These are phyloP conservation scores for Spheniscus mendiculus DNA, from an alignment of 2,113 vertebrate species.

Conservation along the genomic window DNA sequence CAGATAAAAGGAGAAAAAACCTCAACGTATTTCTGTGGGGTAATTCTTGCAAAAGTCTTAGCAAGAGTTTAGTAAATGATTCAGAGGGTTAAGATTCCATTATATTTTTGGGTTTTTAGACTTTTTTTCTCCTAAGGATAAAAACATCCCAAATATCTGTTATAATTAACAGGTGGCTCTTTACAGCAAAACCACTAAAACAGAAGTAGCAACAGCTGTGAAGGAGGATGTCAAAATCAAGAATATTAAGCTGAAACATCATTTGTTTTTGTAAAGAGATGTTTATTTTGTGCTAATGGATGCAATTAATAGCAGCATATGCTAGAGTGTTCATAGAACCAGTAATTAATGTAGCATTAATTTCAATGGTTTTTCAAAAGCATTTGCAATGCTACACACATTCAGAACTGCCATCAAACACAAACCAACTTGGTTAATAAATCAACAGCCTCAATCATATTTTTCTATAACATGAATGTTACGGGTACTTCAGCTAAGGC, in stretches of 20 bases:
- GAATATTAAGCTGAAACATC: slow-evolving; percentile 67
- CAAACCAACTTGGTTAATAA: slow-evolving; percentile 23
- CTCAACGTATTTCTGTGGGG: rapidly evolving
- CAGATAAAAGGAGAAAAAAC: neutral
- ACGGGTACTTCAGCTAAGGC: slow-evolving; percentile 3
- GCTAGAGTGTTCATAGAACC: slow-evolving; percentile 54
- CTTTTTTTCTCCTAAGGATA: neutral
- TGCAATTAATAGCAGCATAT: slow-evolving; percentile 79
- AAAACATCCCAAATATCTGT: slow-evolving; percentile 41
- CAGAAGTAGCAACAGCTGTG: slow-evolving; percentile 73
- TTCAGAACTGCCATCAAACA: neutral
- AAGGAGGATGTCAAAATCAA: slow-evolving; percentile 47
- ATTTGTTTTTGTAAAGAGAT: slow-evolving; percentile 77
- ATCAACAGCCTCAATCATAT: neutral
- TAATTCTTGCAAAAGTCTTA: neutral
- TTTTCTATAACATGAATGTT: neutral
- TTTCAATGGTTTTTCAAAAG: slow-evolving; percentile 59
- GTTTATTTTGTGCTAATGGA: slow-evolving; percentile 77
- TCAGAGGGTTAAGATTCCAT: neutral
- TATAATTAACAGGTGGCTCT: slow-evolving; percentile 64
- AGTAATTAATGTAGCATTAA: slow-evolving; percentile 75
- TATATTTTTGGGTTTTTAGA: neutral
- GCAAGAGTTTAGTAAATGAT: neutral
- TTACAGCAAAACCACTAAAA: slow-evolving; percentile 38
- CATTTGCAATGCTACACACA: slow-evolving; percentile 1